Evolutionary conservation across 2,888 invertebrate species (phyloP), one percentile per base, ranked within the genome.

Genomic region (Eupithecia pulchellata): DNA sequence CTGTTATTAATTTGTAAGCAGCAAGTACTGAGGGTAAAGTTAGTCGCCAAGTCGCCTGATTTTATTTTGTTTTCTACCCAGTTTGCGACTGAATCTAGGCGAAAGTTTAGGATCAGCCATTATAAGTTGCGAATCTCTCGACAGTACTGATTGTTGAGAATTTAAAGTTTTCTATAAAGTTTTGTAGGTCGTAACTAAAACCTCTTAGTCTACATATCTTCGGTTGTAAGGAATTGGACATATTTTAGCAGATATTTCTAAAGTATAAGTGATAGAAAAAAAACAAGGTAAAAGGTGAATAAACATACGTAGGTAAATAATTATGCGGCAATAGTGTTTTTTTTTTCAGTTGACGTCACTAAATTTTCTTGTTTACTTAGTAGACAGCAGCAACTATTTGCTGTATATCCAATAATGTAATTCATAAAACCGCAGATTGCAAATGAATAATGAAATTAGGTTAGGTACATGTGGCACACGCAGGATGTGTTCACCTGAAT

Each of bases 21-120:
- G 64, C 62, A 62, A 29, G 36, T 32, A 39, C 39, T 63, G 57
- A 69, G 74, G 68, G 72, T 71, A 52, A 72, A 76, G 79, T 77
- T 77, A 81, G 81, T 78, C 78, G 78, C 80, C 75, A 82, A 84
- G 34, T 25, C 61, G 61, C 32, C 60, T 83, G 83, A 84, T 86
- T 87, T 87, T 86, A 87, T 89, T 89, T 84, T 79, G 77, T 83
- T 78, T 79, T 79, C 79, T 80, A 76, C 79, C 77, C 82, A 89
- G 85, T 86, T 90, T 79, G 83, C 81, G 81, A 82, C 83, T 81
- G 66, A 66, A 69, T 66, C 68, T 64, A 30, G 76, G 77, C 76
- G 72, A 78, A 89, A 91, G 84, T 90, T 89, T 85, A 85, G 82
- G 84, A 84, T 87, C 85, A 86, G 83, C 85, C 84, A 88, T 88